Conservation (phyloP, 2,113 vertebrate species). For the Phaetusa simplex region DNA sequence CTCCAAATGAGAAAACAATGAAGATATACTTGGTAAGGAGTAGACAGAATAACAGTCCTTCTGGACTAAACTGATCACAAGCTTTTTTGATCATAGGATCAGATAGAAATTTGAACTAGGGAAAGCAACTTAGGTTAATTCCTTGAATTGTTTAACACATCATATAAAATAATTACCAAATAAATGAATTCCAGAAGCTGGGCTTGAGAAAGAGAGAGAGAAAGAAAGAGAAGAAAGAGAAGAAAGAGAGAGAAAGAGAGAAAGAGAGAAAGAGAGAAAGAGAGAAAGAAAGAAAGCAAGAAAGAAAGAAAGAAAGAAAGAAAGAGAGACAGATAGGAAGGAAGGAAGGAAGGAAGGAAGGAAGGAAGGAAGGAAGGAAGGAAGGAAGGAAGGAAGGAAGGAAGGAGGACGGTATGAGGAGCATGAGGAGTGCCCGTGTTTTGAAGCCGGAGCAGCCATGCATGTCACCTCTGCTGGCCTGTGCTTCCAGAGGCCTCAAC, state of each 20-base stretch:
- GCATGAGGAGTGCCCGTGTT: not conserved
- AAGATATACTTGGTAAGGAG: not conserved
- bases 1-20: not conserved
- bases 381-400: no score
- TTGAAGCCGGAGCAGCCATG: not conserved
- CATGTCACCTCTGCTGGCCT: not conserved
- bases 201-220: not conserved
- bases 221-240: no score
- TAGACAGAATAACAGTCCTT: not conserved
- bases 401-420: not conserved
- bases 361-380: no score
- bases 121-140: not conserved
- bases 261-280: no score
- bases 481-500: not conserved
- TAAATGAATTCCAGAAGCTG: not conserved
- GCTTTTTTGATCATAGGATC: not conserved
- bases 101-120: not conserved
- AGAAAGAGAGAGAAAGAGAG: no score
- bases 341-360: no score
- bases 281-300: no score
- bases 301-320: no score
- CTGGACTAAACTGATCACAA: not conserved
- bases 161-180: not conserved
- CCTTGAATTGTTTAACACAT: not conserved
- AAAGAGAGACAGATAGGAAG: no score